Conservation (phyloP, 1,140 invertebrate genomes). For the Trachymyrmex cornetzi region DNA sequence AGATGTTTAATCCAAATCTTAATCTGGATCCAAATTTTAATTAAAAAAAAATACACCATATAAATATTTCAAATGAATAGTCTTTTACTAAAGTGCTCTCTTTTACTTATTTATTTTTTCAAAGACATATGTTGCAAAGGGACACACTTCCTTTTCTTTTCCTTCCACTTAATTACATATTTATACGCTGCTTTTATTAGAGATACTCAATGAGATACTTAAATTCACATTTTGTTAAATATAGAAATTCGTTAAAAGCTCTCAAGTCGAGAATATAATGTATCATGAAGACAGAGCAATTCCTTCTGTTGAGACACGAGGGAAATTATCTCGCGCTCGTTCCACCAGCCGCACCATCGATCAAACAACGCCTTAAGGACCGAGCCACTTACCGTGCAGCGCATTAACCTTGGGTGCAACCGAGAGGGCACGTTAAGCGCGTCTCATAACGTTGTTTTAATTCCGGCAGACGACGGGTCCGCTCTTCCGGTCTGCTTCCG, state of each 20-base stretch:
- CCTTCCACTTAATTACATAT: not conserved
- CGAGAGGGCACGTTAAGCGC: constrained; percentile 58
- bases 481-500: constrained; percentile 35
- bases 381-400: constrained; percentile 67
- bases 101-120: not conserved
- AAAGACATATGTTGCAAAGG: not conserved
- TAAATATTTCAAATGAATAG: not conserved
- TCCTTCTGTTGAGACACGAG: not conserved
- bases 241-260: constrained; percentile 2
- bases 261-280: not conserved
- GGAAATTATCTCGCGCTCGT: constrained; percentile 28
- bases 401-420: constrained; percentile 66
- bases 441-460: constrained; percentile 73
- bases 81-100: not conserved
- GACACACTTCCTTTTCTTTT: not conserved
- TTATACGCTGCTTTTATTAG: not conserved
- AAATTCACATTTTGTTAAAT: not conserved
- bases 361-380: constrained; percentile 45
- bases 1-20: not conserved
- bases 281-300: constrained; percentile 34
- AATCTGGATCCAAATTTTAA: not conserved
- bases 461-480: constrained; percentile 52
- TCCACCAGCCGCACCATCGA: constrained; percentile 28
- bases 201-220: not conserved
- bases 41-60: not conserved